A percentile compares a stretch with the other conserved stretches of the same genome.
These are phyloP conservation scores for Meda fulgida DNA, from an alignment of 2,797 vertebrate species.

Conservation along the genomic window DNA sequence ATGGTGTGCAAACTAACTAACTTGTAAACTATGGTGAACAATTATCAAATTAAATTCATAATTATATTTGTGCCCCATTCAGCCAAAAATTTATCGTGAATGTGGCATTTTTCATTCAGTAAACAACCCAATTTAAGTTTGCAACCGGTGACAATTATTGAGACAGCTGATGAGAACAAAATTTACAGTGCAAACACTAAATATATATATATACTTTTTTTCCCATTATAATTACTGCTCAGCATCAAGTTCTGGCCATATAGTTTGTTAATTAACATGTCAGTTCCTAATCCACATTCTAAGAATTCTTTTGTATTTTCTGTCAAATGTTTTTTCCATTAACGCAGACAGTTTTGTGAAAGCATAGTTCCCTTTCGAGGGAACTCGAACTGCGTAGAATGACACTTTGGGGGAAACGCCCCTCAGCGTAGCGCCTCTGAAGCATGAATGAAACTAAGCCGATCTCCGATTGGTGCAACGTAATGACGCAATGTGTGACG, in stretches of 20 bases:
- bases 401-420: no score
- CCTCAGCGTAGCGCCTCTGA: no score
- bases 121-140: neutral
- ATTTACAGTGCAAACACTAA: neutral
- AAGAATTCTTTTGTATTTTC: neutral
- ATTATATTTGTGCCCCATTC: neutral
- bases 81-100: neutral
- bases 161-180: neutral
- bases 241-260: neutral
- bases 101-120: neutral
- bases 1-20: neutral
- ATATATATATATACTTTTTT: neutral
- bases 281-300: neutral
- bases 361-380: neutral
- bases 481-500: no score
- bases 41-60: neutral
- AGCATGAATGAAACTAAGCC: no score
- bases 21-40: no score
- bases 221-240: no score
- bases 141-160: neutral
- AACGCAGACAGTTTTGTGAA: neutral
- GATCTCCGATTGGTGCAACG: no score
- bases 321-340: neutral
- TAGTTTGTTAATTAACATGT: neutral
- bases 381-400: no score